These are phyloP conservation scores for Clarias laeviceps DNA, from an alignment of 2,797 vertebrate genomes.

Conservation along the genomic window DNA sequence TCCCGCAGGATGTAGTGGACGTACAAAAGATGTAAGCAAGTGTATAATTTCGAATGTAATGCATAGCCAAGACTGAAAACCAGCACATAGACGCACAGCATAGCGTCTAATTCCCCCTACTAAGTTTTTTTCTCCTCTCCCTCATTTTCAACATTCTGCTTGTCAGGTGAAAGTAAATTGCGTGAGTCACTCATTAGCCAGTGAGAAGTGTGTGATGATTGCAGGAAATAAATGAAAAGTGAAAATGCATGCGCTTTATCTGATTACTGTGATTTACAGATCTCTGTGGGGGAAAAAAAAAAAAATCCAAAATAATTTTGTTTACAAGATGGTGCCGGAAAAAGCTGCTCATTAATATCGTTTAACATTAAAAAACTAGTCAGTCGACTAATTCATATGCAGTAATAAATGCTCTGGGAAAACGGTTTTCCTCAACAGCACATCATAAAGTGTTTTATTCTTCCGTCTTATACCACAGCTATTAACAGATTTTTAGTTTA, in stretches of 20 bases:
- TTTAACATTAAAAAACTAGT: not conserved
- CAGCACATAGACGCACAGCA: not conserved
- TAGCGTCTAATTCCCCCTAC: not conserved
- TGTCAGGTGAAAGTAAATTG: slow-evolving; percentile 19
- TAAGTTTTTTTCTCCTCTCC: not conserved
- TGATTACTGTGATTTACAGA: slow-evolving; percentile 24
- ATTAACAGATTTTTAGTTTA: not conserved
- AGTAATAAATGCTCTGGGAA: not conserved
- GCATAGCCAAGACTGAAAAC: not conserved
- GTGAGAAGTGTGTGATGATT: slow-evolving; percentile 1
- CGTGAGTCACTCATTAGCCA: slow-evolving; percentile 11
- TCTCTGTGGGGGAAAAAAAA: not conserved
- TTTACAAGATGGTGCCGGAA: not conserved
- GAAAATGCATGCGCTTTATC: not conserved
- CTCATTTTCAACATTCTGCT: not conserved
- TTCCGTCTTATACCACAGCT: no score
- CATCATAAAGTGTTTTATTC: not conserved
- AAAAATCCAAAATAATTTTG: not conserved
- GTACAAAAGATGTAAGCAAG: not conserved
- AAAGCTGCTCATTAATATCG: not conserved
- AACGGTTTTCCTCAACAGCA: not conserved
- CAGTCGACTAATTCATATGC: not conserved
- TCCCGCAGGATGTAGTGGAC: not conserved
- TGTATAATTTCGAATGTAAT: not conserved
- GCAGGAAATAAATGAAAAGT: not conserved